These are phyloP conservation scores for Neodontobutis hainanensis DNA, from an alignment of 2,113 vertebrate species.

Conservation along the genomic window DNA sequence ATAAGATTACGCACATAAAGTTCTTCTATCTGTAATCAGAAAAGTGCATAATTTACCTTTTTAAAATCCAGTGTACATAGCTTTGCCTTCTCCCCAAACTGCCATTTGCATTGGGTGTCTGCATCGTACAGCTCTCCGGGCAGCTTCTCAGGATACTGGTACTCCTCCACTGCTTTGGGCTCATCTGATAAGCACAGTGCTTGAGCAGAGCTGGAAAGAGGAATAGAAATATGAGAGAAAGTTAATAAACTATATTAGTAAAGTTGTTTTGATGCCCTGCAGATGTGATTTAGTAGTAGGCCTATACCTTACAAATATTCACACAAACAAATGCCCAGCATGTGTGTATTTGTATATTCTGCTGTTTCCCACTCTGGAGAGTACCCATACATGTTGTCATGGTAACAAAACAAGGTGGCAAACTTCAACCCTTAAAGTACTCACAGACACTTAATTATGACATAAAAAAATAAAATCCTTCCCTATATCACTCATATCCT, in stretches of 20 bases:
- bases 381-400: constrained; percentile 48
- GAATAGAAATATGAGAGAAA: background rate
- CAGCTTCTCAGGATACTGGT: constrained; percentile 86
- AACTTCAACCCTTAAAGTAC: constrained; percentile 47
- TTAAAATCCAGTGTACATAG: constrained; percentile 89
- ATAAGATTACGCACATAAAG: too few species aligned
- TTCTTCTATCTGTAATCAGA: too few species aligned
- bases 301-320: constrained; percentile 10
- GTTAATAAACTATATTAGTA: background rate
- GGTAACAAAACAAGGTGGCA: constrained; percentile 67
- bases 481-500: constrained; percentile 54
- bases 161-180: constrained; percentile 83
- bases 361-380: constrained; percentile 42
- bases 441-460: constrained; percentile 64
- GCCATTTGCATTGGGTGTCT: constrained; percentile 93
- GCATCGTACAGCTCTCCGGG: constrained; percentile 89
- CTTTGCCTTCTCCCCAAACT: constrained; percentile 91
- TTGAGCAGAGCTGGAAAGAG: constrained; percentile 81
- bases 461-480: constrained; percentile 50
- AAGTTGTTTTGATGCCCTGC: background rate
- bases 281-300: too few species aligned
- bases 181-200: constrained; percentile 86
- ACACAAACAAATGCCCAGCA: background rate
- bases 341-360: constrained; percentile 17
- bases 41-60: constrained; percentile 78